Percentiles rank a stretch among this genome's conserved stretches.
phyloP scores from a whole-genome alignment of 1,140 invertebrate species.

The Zaprionus ornatus region DNA sequence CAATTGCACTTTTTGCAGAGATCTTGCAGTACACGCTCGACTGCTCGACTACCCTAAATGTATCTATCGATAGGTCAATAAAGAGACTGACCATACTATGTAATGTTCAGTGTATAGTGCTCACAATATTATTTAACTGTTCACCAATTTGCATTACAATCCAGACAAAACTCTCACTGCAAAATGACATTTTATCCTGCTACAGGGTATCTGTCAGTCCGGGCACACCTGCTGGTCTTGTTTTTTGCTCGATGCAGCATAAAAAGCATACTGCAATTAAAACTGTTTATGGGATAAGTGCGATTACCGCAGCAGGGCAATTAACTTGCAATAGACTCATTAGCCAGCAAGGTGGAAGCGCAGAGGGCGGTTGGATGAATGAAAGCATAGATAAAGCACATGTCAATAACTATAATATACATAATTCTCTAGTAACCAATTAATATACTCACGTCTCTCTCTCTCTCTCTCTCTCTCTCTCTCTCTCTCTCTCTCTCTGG shows the following conservation, averaged over 20 bases:
- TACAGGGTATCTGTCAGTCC: neutral
- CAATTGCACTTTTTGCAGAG: neutral
- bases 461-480: neutral
- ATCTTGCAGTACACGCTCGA: too few species aligned
- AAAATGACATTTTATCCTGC: neutral
- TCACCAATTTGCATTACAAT: neutral
- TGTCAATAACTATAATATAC: neutral
- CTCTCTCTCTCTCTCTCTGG: neutral
- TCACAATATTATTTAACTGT: neutral
- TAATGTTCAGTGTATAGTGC: too few species aligned
- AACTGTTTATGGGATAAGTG: slow-evolving; percentile 1
- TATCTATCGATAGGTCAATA: too few species aligned
- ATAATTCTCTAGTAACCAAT: neutral
- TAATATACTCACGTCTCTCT: neutral
- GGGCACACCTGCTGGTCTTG: neutral
- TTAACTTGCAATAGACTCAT: slow-evolving; percentile 6
- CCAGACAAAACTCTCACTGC: neutral
- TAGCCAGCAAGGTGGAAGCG: neutral
- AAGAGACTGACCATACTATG: too few species aligned
- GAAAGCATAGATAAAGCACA: neutral
- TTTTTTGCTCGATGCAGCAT: neutral
- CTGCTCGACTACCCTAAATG: too few species aligned
- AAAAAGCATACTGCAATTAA: neutral
- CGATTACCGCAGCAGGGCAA: neutral
- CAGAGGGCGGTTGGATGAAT: neutral